phyloP scores from a whole-genome alignment of 2,113 vertebrate species.

The Tachysurus fulvidraco region DNA sequence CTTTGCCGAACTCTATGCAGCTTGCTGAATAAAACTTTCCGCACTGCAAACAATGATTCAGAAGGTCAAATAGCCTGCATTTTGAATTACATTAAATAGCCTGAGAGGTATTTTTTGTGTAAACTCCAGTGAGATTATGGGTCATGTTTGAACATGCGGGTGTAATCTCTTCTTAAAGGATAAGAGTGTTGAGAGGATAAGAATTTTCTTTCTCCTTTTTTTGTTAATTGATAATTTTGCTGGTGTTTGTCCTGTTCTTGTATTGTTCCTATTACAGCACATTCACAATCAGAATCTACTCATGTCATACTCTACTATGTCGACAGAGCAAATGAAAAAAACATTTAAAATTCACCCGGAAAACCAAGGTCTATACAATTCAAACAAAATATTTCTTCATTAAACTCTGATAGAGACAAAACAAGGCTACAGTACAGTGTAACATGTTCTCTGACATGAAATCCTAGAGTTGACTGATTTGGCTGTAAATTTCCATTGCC shows the following conservation, averaged over 20 bases:
- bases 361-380: neutral
- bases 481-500: neutral
- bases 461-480: neutral
- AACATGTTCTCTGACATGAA: neutral
- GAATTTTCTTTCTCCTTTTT: constrained; percentile 14
- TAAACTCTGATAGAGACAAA: neutral
- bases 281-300: neutral
- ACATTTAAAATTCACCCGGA: neutral
- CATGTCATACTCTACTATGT: no score
- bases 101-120: constrained; percentile 19
- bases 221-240: constrained; percentile 37
- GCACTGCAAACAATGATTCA: constrained; percentile 47
- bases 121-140: constrained; percentile 41
- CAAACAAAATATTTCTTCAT: neutral
- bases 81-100: constrained; percentile 38
- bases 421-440: no score
- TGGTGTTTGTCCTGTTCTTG: neutral
- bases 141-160: constrained; percentile 49
- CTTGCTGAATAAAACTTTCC: constrained; percentile 43
- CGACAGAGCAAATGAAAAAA: neutral
- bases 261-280: neutral
- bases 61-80: constrained; percentile 16
- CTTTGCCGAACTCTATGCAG: constrained; percentile 11
- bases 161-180: constrained; percentile 45
- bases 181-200: constrained; percentile 45